A percentile compares a stretch with the other conserved stretches of the same genome.
These are phyloP conservation scores for Coptotermes formosanus DNA, from an alignment of 1,140 invertebrate genomes.

Conservation along the genomic window DNA sequence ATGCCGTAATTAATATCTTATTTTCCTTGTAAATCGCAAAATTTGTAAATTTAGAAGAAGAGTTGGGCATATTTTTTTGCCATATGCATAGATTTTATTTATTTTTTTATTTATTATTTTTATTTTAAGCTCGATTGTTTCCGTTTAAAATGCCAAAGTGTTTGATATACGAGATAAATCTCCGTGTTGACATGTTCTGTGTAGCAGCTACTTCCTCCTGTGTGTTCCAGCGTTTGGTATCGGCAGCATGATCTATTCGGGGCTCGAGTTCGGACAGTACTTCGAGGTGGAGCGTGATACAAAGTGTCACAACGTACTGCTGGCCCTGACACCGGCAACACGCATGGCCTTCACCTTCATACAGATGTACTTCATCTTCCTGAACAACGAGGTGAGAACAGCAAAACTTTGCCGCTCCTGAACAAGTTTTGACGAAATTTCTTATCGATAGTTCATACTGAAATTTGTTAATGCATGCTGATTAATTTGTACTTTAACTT, in stretches of 20 bases:
- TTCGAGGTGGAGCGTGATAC: conserved; percentile 83
- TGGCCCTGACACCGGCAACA: conserved; percentile 81
- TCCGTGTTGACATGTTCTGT: too few relatives aligned
- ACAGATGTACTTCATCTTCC: conserved; percentile 95
- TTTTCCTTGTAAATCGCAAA: too few relatives aligned
- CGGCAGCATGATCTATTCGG: conserved; percentile 93
- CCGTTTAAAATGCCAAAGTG: too few relatives aligned
- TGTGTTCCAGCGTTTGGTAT: conserved; percentile 78
- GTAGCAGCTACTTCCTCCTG: not conserved
- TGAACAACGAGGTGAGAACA: conserved; percentile 78
- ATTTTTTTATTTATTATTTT: too few relatives aligned
- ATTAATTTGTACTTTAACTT: not conserved
- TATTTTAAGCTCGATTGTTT: too few relatives aligned
- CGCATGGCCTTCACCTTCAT: conserved; percentile 92
- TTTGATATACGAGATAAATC: too few relatives aligned
- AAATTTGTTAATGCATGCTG: not conserved
- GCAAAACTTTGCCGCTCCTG: not conserved
- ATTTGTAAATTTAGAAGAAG: too few relatives aligned
- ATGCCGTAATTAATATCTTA: too few relatives aligned
- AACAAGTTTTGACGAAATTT: not conserved
- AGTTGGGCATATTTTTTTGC: too few relatives aligned
- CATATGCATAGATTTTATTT: too few relatives aligned
- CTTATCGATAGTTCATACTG: too few relatives aligned
- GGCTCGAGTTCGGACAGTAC: conserved; percentile 89
- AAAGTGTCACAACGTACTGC: conserved; percentile 82